A percentile compares a stretch with the other conserved stretches of the same genome.
These are phyloP conservation scores for Scomberomorus guttatus DNA, from an alignment of 2,797 vertebrate species.

Conservation along the genomic window DNA sequence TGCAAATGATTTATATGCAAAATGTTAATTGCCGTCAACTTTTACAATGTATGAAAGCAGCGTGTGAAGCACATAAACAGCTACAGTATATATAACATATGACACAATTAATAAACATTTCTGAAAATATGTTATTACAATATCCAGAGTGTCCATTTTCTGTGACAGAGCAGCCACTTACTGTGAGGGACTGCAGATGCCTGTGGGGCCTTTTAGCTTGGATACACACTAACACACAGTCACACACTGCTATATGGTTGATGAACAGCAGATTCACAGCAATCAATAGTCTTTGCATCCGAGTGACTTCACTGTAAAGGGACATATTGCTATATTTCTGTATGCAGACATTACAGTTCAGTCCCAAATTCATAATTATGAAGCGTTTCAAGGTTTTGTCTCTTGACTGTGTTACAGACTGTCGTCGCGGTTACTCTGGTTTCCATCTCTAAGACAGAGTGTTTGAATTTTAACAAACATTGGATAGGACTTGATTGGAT, in stretches of 20 bases:
- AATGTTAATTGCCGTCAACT: not conserved
- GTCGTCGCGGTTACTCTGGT: conserved; percentile 44
- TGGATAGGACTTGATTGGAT: conserved; percentile 35
- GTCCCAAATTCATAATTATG: conserved; percentile 8
- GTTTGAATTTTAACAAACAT: conserved; percentile 46
- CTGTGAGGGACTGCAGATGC: not conserved
- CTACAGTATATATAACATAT: not conserved
- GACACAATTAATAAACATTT: conserved; percentile 6
- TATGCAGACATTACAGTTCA: conserved; percentile 27
- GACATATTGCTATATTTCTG: conserved; percentile 14
- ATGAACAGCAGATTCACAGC: conserved; percentile 10
- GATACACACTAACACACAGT: conserved; percentile 4
- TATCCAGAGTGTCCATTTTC: not conserved
- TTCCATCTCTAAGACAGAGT: conserved; percentile 40
- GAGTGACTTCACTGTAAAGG: not conserved
- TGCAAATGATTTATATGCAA: not conserved
- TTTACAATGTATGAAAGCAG: not conserved
- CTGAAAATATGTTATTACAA: conserved; percentile 2
- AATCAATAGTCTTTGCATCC: not conserved
- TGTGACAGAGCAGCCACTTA: not conserved
- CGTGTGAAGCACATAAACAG: conserved; percentile 5
- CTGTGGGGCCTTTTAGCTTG: not conserved
- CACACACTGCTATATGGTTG: not conserved
- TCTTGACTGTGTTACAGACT: conserved; percentile 46
- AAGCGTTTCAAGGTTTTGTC: conserved; percentile 32